Percentiles rank a stretch among this genome's conserved stretches.
Conservation (phyloP, 2,888 invertebrate genomes). For the Dicranocentrus wangi region DNA sequence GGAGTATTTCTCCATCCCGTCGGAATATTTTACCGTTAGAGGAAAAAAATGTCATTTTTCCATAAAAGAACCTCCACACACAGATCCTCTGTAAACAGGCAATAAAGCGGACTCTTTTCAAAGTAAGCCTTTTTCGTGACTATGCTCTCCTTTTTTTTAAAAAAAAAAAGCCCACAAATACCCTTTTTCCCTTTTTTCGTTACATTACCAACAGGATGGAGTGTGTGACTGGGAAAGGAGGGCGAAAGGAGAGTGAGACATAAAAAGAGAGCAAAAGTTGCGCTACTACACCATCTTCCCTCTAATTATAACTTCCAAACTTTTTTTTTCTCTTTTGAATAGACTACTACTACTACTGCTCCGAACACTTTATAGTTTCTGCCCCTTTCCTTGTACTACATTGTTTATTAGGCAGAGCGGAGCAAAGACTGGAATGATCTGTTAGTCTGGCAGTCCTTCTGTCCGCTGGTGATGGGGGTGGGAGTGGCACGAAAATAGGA, state of each 20-base stretch:
- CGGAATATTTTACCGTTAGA: neutral
- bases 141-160: neutral
- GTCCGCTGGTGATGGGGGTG: too few relatives aligned
- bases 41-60: neutral
- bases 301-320: constrained; percentile 48
- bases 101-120: constrained; percentile 7
- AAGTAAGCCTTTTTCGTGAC: neutral
- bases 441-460: too few relatives aligned
- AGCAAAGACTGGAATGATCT: too few relatives aligned
- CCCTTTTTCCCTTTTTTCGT: neutral
- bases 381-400: constrained; percentile 16
- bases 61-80: neutral
- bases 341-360: constrained; percentile 16
- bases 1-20: too few relatives aligned
- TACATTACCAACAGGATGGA: neutral
- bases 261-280: neutral
- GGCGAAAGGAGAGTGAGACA: neutral
- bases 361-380: constrained; percentile 25
- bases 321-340: constrained; percentile 18
- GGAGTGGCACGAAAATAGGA: too few relatives aligned
- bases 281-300: neutral
- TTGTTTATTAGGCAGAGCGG: constrained; percentile 43
- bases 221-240: constrained; percentile 5
- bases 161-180: constrained; percentile 2
- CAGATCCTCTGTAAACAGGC: constrained; percentile 2